Percentiles rank a stretch among this genome's conserved stretches.
These are phyloP conservation scores for Neomonachus schauinslandi DNA, from an alignment of 2,113 vertebrate genomes.

Conservation along the genomic window DNA sequence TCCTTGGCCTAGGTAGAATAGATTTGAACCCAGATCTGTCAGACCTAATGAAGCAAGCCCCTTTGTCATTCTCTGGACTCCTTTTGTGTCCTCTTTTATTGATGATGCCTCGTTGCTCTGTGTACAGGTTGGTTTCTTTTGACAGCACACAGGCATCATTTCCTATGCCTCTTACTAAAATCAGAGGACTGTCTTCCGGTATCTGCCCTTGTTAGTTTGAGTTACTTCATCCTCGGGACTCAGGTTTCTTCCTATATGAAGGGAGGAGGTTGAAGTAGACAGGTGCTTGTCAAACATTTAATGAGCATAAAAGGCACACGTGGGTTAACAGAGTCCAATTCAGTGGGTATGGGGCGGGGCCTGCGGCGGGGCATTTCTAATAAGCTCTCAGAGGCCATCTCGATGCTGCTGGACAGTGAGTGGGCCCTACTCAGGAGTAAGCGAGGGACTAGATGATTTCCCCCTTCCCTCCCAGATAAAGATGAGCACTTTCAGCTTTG, in stretches of 20 bases:
- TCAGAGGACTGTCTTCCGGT: not conserved
- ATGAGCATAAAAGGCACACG: not conserved
- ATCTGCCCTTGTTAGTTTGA: not conserved
- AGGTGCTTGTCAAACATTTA: not conserved
- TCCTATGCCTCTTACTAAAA: not conserved
- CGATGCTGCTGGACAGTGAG: not conserved
- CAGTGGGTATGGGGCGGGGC: not conserved
- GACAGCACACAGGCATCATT: not conserved
- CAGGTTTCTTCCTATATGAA: not conserved
- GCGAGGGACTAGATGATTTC: not conserved
- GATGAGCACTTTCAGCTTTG: not conserved
- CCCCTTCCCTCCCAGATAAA: not conserved
- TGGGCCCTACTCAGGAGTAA: not conserved
- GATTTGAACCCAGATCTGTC: not conserved
- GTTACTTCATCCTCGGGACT: not conserved
- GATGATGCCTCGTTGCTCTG: not conserved
- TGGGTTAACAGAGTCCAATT: not conserved
- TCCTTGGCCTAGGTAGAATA: not conserved
- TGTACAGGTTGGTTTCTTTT: not conserved
- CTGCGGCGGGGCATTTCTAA: not conserved
- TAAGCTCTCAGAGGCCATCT: not conserved
- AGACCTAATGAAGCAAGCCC: not conserved
- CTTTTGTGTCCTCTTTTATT: not conserved
- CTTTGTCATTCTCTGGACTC: not conserved
- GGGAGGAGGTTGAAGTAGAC: not conserved